A percentile compares a stretch with the other conserved stretches of the same genome.
These are phyloP conservation scores for Coremacera marginata DNA, from an alignment of 2,888 invertebrate genomes.

Conservation along the genomic window DNA sequence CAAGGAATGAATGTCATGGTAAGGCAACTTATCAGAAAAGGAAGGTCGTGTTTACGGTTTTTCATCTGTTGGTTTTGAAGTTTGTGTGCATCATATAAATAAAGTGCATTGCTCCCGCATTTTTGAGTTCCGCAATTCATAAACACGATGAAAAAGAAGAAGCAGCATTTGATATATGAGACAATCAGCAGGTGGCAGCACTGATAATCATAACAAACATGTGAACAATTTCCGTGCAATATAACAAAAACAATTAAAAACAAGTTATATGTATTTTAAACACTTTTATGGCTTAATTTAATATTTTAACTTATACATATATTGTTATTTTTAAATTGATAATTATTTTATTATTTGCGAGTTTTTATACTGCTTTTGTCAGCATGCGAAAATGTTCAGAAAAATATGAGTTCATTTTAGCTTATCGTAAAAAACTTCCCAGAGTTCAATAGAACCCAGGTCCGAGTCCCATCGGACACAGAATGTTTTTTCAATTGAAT, in stretches of 20 bases:
- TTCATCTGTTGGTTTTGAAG: not conserved
- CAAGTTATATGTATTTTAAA: not conserved
- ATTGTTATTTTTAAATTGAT: no score
- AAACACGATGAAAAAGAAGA: not conserved
- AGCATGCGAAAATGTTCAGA: no score
- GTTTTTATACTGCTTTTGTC: no score
- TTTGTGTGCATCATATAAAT: not conserved
- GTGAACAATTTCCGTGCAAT: not conserved
- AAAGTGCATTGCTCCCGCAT: conserved; percentile 12
- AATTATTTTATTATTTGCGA: no score
- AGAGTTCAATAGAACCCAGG: no score
- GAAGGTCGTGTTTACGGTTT: not conserved
- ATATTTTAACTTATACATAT: not conserved
- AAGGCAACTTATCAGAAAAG: not conserved
- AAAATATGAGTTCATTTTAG: no score
- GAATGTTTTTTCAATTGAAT: no score
- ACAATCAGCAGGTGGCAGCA: not conserved
- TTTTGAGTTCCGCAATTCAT: not conserved
- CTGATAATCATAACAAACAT: not conserved
- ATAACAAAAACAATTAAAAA: not conserved
- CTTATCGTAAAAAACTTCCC: no score
- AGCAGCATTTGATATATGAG: not conserved
- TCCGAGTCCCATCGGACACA: no score
- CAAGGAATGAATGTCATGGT: not conserved
- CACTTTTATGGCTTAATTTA: not conserved